A percentile compares a stretch with the other conserved stretches of the same genome.
These are phyloP conservation scores for Fratercula arctica DNA, from an alignment of 2,797 vertebrate genomes.

Conservation along the genomic window DNA sequence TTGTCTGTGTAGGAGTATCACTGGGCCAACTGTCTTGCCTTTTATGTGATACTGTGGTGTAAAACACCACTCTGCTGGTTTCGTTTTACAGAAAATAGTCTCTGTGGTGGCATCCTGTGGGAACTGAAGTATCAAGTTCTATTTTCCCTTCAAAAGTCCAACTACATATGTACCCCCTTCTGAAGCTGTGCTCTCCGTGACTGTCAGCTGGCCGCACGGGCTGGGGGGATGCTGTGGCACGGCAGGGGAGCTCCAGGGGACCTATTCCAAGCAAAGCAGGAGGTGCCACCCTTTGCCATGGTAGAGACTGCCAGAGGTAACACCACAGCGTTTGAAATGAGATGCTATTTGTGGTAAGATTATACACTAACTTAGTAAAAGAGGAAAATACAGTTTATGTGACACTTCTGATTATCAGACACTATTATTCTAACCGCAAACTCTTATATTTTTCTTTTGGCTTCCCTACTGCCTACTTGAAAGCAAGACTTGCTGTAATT, in stretches of 20 bases:
- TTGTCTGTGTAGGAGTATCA: constrained; percentile 41
- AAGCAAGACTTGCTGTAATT: constrained; percentile 4
- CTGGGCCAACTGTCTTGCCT: constrained; percentile 55
- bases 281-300: not conserved
- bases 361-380: not conserved
- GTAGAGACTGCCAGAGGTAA: not conserved
- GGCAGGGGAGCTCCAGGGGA: not conserved
- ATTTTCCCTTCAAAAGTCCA: constrained; percentile 45
- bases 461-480: not conserved
- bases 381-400: not conserved
- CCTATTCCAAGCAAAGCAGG: not conserved
- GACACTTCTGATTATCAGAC: not conserved
- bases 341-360: not conserved
- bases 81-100: constrained; percentile 34
- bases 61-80: constrained; percentile 24
- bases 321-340: not conserved
- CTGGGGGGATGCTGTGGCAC: not conserved
- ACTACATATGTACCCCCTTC: not conserved
- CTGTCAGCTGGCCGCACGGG: not conserved
- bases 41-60: constrained; percentile 47
- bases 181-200: rapidly evolving
- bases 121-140: constrained; percentile 52
- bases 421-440: not conserved
- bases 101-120: constrained; percentile 44
- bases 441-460: not conserved